phyloP scores from a whole-genome alignment of 2,113 vertebrate genomes.

The Cinclus cinclus region DNA sequence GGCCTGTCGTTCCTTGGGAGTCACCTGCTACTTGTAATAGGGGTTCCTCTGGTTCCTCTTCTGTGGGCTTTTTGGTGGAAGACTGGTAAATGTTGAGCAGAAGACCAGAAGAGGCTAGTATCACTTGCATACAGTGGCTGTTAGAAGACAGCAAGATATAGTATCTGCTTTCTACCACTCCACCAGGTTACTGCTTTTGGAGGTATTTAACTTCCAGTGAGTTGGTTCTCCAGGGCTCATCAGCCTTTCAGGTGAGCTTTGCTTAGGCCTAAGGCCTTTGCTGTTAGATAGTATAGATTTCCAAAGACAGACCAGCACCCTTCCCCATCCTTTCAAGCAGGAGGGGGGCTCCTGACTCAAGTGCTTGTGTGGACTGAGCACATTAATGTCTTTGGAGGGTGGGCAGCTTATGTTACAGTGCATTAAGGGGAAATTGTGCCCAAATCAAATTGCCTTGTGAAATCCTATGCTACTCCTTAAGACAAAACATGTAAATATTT shows the following conservation, averaged over 20 bases:
- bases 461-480: constrained; percentile 90
- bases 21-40: not conserved
- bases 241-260: not conserved
- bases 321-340: not conserved
- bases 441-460: constrained; percentile 85
- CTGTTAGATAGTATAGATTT: not conserved
- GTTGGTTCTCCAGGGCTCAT: not conserved
- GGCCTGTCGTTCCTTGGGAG: not conserved
- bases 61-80: not conserved
- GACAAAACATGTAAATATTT: constrained; percentile 98
- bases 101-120: not conserved
- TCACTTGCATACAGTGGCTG: not conserved
- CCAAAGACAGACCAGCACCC: not conserved
- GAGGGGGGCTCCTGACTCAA: constrained; percentile 17
- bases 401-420: constrained; percentile 72
- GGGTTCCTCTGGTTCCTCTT: not conserved
- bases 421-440: constrained; percentile 78
- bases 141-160: not conserved
- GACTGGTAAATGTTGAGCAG: not conserved
- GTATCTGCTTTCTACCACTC: not conserved
- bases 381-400: constrained; percentile 62
- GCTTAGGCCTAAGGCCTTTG: not conserved
- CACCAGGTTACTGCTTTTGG: not conserved
- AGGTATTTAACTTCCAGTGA: not conserved
- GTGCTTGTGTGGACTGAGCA: not conserved